These are phyloP conservation scores for Drosophila lini DNA, from an alignment of 1,140 invertebrate species.

Conservation along the genomic window DNA sequence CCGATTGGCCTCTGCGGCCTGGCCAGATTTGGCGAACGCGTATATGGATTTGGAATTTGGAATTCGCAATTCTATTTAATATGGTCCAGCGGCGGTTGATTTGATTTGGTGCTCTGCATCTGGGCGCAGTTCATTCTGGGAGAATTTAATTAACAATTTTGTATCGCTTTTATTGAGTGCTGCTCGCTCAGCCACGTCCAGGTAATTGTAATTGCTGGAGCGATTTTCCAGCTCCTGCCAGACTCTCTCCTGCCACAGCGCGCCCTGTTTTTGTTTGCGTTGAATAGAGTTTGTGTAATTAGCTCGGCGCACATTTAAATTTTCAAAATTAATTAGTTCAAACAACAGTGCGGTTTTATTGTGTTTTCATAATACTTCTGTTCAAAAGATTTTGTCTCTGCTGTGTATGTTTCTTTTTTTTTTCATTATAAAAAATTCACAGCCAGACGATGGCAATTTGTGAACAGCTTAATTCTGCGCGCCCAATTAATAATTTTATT, in stretches of 20 bases:
- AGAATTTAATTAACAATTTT: constrained; percentile 76
- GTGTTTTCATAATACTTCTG: constrained; percentile 54
- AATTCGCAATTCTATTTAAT: constrained; percentile 42
- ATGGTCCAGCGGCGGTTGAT: constrained; percentile 34
- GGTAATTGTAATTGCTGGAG: constrained; percentile 50
- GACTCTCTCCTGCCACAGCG: background rate
- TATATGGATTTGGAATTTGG: constrained; percentile 32
- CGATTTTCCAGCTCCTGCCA: constrained; percentile 1
- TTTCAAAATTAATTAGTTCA: constrained; percentile 76
- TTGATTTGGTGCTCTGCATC: constrained; percentile 47
- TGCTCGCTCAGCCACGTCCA: constrained; percentile 12
- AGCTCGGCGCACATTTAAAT: constrained; percentile 66
- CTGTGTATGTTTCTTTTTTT: constrained; percentile 7
- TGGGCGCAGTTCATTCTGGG: constrained; percentile 30
- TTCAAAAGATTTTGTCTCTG: constrained; percentile 24
- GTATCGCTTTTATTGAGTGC: constrained; percentile 60
- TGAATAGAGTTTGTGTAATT: constrained; percentile 69
- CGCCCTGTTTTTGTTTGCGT: constrained; percentile 40
- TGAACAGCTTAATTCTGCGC: constrained; percentile 6
- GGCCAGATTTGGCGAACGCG: constrained; percentile 41
- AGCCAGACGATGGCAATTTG: constrained; percentile 14
- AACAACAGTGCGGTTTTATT: constrained; percentile 71
- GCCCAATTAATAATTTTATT: constrained; percentile 40
- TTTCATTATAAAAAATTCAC: background rate
- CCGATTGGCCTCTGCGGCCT: constrained; percentile 56